Percentiles rank a stretch among this genome's conserved stretches.
These are phyloP conservation scores for Steatornis caripensis DNA, from an alignment of 2,113 vertebrate genomes.

Conservation along the genomic window DNA sequence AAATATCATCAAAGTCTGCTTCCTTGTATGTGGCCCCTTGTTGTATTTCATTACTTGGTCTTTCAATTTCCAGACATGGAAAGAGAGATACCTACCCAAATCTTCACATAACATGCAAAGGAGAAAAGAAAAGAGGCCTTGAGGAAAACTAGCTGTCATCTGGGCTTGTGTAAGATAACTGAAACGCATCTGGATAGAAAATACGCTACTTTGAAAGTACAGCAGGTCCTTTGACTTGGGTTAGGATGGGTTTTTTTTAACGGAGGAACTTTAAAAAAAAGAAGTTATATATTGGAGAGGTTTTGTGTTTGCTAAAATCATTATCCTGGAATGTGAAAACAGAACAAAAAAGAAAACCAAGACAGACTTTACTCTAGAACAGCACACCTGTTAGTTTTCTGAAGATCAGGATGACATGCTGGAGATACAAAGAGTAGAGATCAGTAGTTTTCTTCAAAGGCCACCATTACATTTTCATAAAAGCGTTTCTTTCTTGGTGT, in stretches of 20 bases:
- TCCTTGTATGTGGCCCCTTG: neutral
- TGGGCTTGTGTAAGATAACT: neutral
- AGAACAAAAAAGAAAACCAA: neutral
- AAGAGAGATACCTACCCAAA: neutral
- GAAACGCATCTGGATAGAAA: neutral
- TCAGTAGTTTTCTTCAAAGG: conserved; percentile 33
- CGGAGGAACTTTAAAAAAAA: neutral
- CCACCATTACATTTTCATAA: conserved; percentile 10
- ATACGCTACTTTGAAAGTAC: neutral
- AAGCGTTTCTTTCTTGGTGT: conserved; percentile 23
- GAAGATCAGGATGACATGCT: neutral
- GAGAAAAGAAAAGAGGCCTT: neutral
- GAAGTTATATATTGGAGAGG: neutral
- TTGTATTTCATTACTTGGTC: neutral
- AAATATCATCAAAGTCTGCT: neutral
- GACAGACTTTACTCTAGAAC: neutral
- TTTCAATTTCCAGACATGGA: neutral
- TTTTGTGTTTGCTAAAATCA: neutral
- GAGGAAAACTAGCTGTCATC: neutral
- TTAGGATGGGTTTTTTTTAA: neutral
- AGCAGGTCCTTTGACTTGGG: neutral
- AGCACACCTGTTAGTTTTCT: neutral
- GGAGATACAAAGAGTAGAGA: neutral
- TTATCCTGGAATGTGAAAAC: neutral
- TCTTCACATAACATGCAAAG: neutral